Conservation (phyloP, 2,113 vertebrate genomes). For the Daboia siamensis region DNA sequence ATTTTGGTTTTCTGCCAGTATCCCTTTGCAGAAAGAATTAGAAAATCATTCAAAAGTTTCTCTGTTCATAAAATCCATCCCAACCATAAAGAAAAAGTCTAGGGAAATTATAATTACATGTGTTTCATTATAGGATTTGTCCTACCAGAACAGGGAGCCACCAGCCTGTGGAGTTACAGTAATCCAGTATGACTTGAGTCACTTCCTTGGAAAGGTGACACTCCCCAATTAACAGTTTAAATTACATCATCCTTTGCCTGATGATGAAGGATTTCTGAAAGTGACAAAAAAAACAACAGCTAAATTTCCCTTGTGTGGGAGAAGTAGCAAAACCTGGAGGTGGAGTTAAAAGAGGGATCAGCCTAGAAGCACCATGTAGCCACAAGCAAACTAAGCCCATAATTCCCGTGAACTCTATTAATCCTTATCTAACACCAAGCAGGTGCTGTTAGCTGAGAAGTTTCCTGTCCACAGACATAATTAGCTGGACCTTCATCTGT, state of each 20-base stretch:
- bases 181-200: background rate
- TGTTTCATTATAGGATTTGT: background rate
- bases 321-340: background rate
- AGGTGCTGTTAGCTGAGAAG: background rate
- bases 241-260: background rate
- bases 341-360: background rate
- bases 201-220: background rate
- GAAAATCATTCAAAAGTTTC: background rate
- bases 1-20: background rate
- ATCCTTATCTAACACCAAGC: background rate
- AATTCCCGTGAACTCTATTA: background rate
- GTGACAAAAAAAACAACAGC: background rate
- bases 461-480: background rate
- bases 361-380: background rate
- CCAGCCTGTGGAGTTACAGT: background rate
- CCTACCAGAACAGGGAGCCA: background rate
- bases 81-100: background rate
- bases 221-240: background rate
- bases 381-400: background rate
- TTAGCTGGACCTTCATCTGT: background rate
- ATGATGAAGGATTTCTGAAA: background rate
- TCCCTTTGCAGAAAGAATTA: background rate
- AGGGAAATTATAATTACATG: background rate
- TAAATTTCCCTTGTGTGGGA: background rate
- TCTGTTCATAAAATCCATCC: background rate